A percentile compares a stretch with the other conserved stretches of the same genome.
Evolutionary conservation across 1,140 invertebrate genomes (phyloP).

Genomic region (Pemphigus obesinymphae): DNA sequence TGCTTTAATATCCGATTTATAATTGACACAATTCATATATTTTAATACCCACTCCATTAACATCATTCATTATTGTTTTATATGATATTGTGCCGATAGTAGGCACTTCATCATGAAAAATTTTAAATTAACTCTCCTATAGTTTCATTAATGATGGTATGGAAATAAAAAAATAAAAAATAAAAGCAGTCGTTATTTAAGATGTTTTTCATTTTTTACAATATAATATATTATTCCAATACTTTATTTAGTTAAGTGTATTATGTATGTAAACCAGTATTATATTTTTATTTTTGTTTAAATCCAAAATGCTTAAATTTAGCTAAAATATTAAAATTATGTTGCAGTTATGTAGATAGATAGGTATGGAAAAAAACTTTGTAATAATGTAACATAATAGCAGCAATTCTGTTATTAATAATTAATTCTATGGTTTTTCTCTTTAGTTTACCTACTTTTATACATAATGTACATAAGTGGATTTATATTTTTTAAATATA

Average conservation of each 20-base stretch:
- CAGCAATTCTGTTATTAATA: too few relatives aligned
- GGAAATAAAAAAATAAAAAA: background rate
- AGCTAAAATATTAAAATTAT: background rate
- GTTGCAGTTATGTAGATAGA: background rate
- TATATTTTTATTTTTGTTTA: background rate
- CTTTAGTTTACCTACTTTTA: background rate
- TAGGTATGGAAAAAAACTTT: too few relatives aligned
- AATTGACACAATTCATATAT: background rate
- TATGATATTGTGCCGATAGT: too few relatives aligned
- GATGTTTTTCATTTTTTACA: background rate
- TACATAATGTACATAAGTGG: background rate
- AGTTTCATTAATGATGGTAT: background rate
- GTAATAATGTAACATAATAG: too few relatives aligned
- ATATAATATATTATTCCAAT: background rate
- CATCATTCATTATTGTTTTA: too few relatives aligned
- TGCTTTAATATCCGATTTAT: background rate
- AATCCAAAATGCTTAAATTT: background rate
- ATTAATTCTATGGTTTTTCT: too few relatives aligned
- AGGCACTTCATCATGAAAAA: too few relatives aligned
- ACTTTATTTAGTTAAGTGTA: background rate
- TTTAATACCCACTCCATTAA: background rate
- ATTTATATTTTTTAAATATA: background rate
- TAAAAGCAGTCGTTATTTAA: background rate
- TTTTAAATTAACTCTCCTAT: background rate
- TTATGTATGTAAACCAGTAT: background rate